Conservation (phyloP, 92 coral and sea anemone genomes). For the Galaxea fascicularis region DNA sequence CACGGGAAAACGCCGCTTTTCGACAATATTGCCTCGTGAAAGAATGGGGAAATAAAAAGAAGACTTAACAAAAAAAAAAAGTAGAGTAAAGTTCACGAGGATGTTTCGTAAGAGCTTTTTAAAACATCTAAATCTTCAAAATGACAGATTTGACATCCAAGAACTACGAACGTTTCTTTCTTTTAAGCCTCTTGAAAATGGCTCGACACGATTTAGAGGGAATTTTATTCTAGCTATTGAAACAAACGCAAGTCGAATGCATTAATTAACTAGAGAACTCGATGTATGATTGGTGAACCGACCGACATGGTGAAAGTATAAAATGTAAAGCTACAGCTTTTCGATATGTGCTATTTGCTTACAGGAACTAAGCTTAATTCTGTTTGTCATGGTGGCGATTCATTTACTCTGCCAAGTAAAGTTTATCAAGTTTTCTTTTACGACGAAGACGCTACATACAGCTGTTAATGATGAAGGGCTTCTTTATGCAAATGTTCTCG, state of each 20-base stretch:
- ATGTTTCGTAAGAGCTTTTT: background rate
- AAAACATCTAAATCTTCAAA: background rate
- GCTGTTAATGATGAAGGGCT: background rate
- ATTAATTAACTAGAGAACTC: background rate
- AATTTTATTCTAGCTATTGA: background rate
- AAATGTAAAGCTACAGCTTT: too few relatives aligned
- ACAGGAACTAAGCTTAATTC: background rate
- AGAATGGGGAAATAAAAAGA: background rate
- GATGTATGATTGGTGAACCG: too few relatives aligned
- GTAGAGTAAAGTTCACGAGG: background rate
- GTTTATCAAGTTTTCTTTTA: slow-evolving; percentile 1
- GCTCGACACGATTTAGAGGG: background rate
- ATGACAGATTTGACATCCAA: too few relatives aligned
- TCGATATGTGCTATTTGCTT: background rate
- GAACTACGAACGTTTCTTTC: background rate
- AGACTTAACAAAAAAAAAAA: background rate
- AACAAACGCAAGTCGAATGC: background rate
- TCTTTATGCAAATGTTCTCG: background rate
- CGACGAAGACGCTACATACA: background rate
- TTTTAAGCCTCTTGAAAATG: background rate
- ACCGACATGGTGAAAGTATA: too few relatives aligned
- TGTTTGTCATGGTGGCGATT: background rate
- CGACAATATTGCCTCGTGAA: background rate
- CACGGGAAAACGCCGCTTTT: too few relatives aligned
- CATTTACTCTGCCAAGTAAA: background rate